Conservation (phyloP, 2,113 vertebrate genomes). For the Nanorana parkeri region DNA sequence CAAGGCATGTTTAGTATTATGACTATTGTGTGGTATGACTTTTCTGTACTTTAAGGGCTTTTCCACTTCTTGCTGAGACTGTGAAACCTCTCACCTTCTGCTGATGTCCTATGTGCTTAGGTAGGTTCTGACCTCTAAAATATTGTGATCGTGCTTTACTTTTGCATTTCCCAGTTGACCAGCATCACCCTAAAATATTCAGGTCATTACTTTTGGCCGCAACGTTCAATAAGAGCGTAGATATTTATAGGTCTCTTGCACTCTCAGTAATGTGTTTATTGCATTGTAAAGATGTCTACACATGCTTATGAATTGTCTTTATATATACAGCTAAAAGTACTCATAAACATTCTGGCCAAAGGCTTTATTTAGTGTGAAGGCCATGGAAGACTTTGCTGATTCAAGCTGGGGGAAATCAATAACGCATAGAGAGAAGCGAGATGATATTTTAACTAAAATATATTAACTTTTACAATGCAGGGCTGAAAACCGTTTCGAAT, state of each 20-base stretch:
- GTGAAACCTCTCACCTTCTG: no score
- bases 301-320: background rate
- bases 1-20: no score
- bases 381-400: slow-evolving; percentile 31
- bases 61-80: no score
- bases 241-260: background rate
- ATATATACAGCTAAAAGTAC: background rate
- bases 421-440: slow-evolving; percentile 24
- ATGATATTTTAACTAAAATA: slow-evolving; percentile 44
- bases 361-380: slow-evolving; percentile 42
- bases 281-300: background rate
- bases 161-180: no score
- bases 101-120: no score
- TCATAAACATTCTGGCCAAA: slow-evolving; percentile 17
- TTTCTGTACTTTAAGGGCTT: no score
- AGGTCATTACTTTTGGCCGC: no score
- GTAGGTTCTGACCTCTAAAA: no score
- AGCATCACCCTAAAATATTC: no score
- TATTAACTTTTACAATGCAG: slow-evolving; percentile 46
- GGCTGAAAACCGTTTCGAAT: background rate
- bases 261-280: slow-evolving; percentile 18
- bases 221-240: background rate
- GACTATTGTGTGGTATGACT: no score
- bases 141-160: no score
- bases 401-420: slow-evolving; percentile 42